Conservation (phyloP, 2,113 vertebrate genomes). For the Eonycteris spelaea region DNA sequence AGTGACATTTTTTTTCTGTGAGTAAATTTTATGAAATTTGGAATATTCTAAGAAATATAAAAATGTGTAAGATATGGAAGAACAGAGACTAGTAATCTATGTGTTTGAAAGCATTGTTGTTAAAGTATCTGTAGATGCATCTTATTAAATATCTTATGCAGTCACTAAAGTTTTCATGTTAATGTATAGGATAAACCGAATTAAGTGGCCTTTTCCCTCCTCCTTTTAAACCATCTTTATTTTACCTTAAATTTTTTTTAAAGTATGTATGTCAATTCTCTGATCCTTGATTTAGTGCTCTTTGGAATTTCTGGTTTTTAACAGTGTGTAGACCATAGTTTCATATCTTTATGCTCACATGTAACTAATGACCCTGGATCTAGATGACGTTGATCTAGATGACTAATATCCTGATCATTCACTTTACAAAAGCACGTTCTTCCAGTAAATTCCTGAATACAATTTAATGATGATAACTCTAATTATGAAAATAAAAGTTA, state of each 20-base stretch:
- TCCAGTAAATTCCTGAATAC: background rate
- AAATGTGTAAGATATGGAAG: background rate
- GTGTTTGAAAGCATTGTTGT: background rate
- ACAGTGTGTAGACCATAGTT: background rate
- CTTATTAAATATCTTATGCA: background rate
- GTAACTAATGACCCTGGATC: background rate
- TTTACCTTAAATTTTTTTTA: background rate
- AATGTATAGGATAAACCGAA: background rate
- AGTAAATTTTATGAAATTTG: constrained; percentile 11
- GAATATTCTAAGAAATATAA: background rate
- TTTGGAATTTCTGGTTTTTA: background rate
- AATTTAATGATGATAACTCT: background rate
- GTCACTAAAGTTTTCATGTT: background rate
- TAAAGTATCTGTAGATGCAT: background rate
- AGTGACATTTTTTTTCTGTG: constrained; percentile 1
- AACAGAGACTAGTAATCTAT: background rate
- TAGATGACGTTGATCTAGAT: background rate
- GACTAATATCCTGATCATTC: background rate
- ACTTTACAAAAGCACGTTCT: background rate
- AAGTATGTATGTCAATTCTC: background rate
- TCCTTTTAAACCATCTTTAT: background rate
- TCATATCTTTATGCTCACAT: background rate
- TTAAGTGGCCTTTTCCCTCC: background rate
- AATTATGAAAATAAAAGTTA: background rate
- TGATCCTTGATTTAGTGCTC: background rate